Evolutionary conservation across 2,888 invertebrate species (phyloP).

Genomic region (Ormyrus thymus): DNA sequence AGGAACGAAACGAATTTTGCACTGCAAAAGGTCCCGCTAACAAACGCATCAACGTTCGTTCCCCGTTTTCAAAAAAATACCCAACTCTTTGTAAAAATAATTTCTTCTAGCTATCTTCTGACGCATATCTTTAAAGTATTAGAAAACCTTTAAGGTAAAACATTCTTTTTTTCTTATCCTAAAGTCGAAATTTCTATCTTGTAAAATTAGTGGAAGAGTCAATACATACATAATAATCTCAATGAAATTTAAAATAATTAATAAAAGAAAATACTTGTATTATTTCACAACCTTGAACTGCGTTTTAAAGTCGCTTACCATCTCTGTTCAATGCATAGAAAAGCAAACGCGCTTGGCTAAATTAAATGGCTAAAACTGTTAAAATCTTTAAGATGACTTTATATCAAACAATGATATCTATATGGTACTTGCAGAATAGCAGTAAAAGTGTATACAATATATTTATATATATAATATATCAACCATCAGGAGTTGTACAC

Average conservation of each 20-base stretch:
- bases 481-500: conserved; percentile 1
- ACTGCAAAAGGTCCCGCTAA: conserved; percentile 18
- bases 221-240: neutral
- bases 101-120: conserved; percentile 11
- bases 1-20: conserved; percentile 21
- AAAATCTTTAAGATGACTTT: no score
- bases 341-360: no score
- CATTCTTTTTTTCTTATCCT: neutral
- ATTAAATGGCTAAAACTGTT: no score
- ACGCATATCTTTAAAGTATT: conserved; percentile 17
- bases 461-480: neutral
- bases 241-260: no score
- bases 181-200: neutral
- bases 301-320: no score
- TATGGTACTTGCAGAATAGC: no score
- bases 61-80: conserved; percentile 15
- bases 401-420: no score
- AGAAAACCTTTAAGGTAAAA: conserved; percentile 14
- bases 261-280: no score
- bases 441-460: conserved; percentile 5
- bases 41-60: conserved; percentile 5
- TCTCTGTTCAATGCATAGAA: no score
- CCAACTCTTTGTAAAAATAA: conserved; percentile 23
- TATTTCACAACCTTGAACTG: no score
- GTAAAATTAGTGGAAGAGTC: neutral